A percentile compares a stretch with the other conserved stretches of the same genome.
These are phyloP conservation scores for Drosophila pseudotalamancana DNA, from an alignment of 2,888 invertebrate species.

Conservation along the genomic window DNA sequence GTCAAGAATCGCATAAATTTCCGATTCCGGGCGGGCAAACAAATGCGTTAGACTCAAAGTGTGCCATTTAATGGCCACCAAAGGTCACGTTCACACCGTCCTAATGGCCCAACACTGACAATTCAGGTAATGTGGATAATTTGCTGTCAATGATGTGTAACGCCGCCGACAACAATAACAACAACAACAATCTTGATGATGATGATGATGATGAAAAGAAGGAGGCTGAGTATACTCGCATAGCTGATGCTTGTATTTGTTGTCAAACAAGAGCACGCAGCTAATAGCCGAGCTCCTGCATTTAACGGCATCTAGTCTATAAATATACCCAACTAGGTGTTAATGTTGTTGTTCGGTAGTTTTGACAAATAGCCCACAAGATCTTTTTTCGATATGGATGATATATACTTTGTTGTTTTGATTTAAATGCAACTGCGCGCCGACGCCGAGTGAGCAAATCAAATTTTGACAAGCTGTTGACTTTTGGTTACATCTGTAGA, in stretches of 20 bases:
- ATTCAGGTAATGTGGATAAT: slow-evolving; percentile 84
- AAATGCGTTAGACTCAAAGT: slow-evolving; percentile 71
- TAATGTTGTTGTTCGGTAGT: slow-evolving; percentile 45
- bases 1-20: slow-evolving; percentile 83
- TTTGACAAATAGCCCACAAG: slow-evolving; percentile 56
- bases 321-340: slow-evolving; percentile 53
- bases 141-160: slow-evolving; percentile 83
- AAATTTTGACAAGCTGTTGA: slow-evolving; percentile 77
- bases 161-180: slow-evolving; percentile 56
- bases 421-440: slow-evolving; percentile 60
- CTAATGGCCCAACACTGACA: slow-evolving; percentile 80
- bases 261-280: slow-evolving; percentile 74
- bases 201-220: slow-evolving; percentile 16
- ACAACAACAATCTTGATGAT: slow-evolving; percentile 18
- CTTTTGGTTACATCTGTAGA: slow-evolving; percentile 4
- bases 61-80: slow-evolving; percentile 82
- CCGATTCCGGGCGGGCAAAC: slow-evolving; percentile 67
- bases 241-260: slow-evolving; percentile 73
- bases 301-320: slow-evolving; percentile 71
- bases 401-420: slow-evolving; percentile 75
- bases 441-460: slow-evolving; percentile 69
- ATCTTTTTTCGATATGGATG: slow-evolving; percentile 24
- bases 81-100: slow-evolving; percentile 82
- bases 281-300: slow-evolving; percentile 65
- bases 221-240: slow-evolving; percentile 4